phyloP scores from a whole-genome alignment of 2,797 vertebrate genomes.

The Syndactyla subalaris region DNA sequence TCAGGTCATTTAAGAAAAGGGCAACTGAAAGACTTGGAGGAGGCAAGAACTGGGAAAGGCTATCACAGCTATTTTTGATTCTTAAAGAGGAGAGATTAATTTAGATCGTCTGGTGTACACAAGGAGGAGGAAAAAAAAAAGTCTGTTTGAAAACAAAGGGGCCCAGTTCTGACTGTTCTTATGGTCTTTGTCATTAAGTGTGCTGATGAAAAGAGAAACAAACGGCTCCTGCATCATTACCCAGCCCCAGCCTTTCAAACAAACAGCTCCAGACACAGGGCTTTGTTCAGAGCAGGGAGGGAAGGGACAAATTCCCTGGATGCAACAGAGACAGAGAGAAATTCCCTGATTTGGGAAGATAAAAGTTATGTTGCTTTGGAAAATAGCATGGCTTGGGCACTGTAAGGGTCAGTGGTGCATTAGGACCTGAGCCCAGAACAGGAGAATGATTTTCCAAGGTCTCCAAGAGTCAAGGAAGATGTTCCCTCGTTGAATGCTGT shows the following conservation, averaged over 20 bases:
- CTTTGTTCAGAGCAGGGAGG: not conserved
- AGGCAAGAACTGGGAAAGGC: slow-evolving; percentile 22
- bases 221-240: not conserved
- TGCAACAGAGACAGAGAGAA: not conserved
- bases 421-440: not conserved
- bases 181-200: not conserved
- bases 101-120: not conserved
- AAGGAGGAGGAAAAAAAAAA: not conserved
- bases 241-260: not conserved
- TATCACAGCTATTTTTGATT: not conserved
- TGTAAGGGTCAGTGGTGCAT: accelerated
- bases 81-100: slow-evolving; percentile 4
- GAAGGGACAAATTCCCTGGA: not conserved
- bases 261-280: not conserved
- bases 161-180: not conserved
- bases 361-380: not conserved
- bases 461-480: not conserved
- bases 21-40: not conserved
- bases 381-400: not conserved
- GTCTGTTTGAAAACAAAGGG: not conserved
- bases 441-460: not conserved
- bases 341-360: not conserved
- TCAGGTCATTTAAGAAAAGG: not conserved
- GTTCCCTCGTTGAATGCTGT: not conserved
- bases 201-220: not conserved